Percentiles rank a stretch among this genome's conserved stretches.
phyloP scores from a whole-genome alignment of 2,113 vertebrate species.

The Triplophysa siluroides region DNA sequence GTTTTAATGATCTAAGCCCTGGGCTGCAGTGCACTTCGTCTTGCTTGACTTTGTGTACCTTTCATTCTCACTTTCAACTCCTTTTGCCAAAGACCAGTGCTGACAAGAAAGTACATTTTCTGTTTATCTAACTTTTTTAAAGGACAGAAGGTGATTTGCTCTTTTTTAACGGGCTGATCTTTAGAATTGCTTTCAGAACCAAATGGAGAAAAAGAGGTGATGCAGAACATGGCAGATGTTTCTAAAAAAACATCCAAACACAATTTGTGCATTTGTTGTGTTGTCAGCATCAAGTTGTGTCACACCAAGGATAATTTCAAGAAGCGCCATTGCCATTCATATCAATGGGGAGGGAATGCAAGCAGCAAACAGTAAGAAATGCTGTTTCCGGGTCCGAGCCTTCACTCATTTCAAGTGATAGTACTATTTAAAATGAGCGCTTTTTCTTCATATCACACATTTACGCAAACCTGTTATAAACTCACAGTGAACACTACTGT shows the following conservation, averaged over 20 bases:
- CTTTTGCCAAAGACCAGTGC: slow-evolving; percentile 39
- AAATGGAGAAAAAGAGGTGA: slow-evolving; percentile 35
- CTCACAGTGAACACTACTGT: too few species aligned
- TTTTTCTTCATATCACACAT: too few species aligned
- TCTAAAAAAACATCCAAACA: slow-evolving; percentile 14
- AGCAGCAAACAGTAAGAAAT: too few species aligned
- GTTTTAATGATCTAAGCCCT: slow-evolving; percentile 66
- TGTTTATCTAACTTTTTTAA: slow-evolving; percentile 55
- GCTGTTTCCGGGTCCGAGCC: too few species aligned
- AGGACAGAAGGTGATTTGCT: not conserved
- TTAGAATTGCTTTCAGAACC: slow-evolving; percentile 49
- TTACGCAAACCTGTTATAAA: too few species aligned
- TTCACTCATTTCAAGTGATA: too few species aligned
- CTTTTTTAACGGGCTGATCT: slow-evolving; percentile 31
- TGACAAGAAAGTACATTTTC: slow-evolving; percentile 47
- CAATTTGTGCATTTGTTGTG: slow-evolving; percentile 51
- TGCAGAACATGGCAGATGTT: slow-evolving; percentile 52
- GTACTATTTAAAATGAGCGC: too few species aligned
- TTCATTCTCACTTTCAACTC: slow-evolving; percentile 16
- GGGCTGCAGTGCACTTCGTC: slow-evolving; percentile 21
- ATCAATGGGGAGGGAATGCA: too few species aligned
- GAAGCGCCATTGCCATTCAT: too few species aligned
- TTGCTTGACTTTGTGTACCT: slow-evolving; percentile 51
- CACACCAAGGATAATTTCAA: slow-evolving; percentile 43
- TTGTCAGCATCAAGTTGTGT: slow-evolving; percentile 61